Evolutionary conservation across 1,140 invertebrate genomes (phyloP).

Genomic region (Dreissena polymorpha): DNA sequence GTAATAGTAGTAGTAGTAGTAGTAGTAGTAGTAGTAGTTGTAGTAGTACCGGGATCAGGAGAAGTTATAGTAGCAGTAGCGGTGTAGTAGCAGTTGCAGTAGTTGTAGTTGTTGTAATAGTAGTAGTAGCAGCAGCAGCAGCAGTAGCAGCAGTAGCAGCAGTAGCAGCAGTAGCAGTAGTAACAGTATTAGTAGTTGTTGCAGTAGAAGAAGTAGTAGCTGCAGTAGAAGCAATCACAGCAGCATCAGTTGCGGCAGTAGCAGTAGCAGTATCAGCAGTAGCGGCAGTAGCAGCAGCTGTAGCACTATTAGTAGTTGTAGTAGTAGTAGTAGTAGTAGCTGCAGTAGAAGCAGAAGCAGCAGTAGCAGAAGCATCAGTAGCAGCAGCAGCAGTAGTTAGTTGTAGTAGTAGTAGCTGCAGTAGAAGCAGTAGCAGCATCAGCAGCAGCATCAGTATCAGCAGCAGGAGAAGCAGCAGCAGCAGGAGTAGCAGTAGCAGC

Average conservation of each 20-base stretch:
- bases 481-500: constrained; percentile 3
- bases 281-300: background rate
- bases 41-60: background rate
- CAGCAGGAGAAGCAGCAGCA: too few species aligned
- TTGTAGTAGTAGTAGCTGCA: too few species aligned
- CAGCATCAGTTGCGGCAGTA: background rate
- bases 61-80: background rate
- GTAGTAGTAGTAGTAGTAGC: constrained; percentile 11
- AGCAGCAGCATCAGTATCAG: too few species aligned
- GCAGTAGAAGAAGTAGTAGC: constrained; percentile 1
- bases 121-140: background rate
- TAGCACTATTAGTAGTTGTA: background rate
- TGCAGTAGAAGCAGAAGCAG: too few species aligned
- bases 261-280: background rate
- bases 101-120: background rate
- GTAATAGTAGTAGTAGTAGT: constrained; percentile 1
- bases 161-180: background rate
- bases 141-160: background rate
- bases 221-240: background rate
- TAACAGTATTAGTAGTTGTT: background rate
- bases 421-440: background rate
- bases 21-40: background rate
- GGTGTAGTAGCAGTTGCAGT: background rate
- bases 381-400: too few species aligned
- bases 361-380: too few species aligned